Evolutionary conservation across 2,888 invertebrate species (phyloP).

Genomic region (Protonemura montana): DNA sequence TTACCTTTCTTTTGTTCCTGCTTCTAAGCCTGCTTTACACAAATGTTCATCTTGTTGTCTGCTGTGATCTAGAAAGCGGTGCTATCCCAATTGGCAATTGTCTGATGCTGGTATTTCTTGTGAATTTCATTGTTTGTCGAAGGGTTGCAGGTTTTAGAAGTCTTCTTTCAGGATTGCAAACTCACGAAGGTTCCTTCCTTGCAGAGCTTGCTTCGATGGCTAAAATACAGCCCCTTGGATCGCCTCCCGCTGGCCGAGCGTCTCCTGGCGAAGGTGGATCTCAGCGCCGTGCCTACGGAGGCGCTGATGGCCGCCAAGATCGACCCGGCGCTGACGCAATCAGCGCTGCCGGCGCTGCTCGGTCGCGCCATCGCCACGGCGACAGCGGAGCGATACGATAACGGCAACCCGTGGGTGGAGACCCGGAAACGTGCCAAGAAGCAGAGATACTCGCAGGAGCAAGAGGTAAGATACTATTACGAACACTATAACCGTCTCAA

Average conservation of each 20-base stretch:
- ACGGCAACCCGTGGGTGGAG: slow-evolving; percentile 13
- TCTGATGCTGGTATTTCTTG: too few species aligned
- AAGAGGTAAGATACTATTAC: too few species aligned
- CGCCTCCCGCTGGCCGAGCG: slow-evolving; percentile 50
- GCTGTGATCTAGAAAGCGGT: too few species aligned
- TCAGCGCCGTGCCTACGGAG: slow-evolving; percentile 53
- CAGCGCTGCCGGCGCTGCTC: slow-evolving; percentile 39
- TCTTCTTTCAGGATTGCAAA: too few species aligned
- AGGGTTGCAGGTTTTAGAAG: too few species aligned
- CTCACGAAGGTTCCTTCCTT: slow-evolving; percentile 51
- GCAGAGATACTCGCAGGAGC: slow-evolving; percentile 48
- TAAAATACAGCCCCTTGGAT: slow-evolving; percentile 50
- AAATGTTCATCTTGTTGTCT: too few species aligned
- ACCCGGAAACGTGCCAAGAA: slow-evolving; percentile 16
- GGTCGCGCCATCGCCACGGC: slow-evolving; percentile 44
- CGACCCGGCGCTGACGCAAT: slow-evolving; percentile 50
- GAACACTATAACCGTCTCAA: too few species aligned
- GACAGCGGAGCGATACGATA: slow-evolving; percentile 48
- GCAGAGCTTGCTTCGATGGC: slow-evolving; percentile 53
- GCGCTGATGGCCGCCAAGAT: slow-evolving; percentile 52
- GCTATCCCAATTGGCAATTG: too few species aligned
- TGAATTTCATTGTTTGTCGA: too few species aligned
- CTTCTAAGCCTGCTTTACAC: too few species aligned
- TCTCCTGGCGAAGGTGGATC: slow-evolving; percentile 52
- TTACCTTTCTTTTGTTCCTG: too few species aligned